A percentile compares a stretch with the other conserved stretches of the same genome.
Evolutionary conservation across 2,888 invertebrate genomes (phyloP).

Genomic region (Heteropelma amictum): DNA sequence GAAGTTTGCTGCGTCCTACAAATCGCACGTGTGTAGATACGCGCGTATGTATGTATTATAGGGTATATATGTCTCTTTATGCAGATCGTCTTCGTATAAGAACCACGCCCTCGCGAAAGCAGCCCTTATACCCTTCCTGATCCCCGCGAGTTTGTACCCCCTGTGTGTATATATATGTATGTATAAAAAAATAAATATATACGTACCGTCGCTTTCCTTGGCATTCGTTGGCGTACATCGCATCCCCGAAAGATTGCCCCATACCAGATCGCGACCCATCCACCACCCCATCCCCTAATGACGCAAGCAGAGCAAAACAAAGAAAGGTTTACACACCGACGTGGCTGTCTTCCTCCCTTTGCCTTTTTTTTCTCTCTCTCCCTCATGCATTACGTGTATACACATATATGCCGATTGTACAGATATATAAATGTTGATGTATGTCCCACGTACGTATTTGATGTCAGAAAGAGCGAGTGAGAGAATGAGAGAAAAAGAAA

Average conservation of each 20-base stretch:
- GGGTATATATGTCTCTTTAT: constrained; percentile 69
- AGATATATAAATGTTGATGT: background rate
- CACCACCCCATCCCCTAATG: constrained; percentile 77
- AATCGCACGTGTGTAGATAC: constrained; percentile 54
- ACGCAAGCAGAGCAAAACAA: constrained; percentile 80
- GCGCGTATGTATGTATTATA: constrained; percentile 36
- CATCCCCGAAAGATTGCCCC: constrained; percentile 55
- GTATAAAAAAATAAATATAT: no score
- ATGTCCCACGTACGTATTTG: no score
- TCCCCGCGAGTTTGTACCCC: constrained; percentile 20
- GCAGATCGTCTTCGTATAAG: constrained; percentile 69
- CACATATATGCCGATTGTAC: constrained; percentile 1
- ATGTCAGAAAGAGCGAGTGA: background rate
- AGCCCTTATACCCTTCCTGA: constrained; percentile 57
- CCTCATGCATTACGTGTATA: background rate
- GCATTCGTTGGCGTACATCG: constrained; percentile 60
- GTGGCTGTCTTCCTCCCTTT: constrained; percentile 61
- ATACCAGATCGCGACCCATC: constrained; percentile 41
- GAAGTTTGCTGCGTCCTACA: constrained; percentile 28
- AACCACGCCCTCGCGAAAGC: constrained; percentile 75
- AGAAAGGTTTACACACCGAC: constrained; percentile 79
- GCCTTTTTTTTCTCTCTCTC: constrained; percentile 24
- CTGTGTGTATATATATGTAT: background rate
- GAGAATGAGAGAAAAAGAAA: background rate
- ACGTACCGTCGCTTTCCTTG: constrained; percentile 7